Conservation (phyloP, 2,888 invertebrate species). For the Chymomyza caudatula region DNA sequence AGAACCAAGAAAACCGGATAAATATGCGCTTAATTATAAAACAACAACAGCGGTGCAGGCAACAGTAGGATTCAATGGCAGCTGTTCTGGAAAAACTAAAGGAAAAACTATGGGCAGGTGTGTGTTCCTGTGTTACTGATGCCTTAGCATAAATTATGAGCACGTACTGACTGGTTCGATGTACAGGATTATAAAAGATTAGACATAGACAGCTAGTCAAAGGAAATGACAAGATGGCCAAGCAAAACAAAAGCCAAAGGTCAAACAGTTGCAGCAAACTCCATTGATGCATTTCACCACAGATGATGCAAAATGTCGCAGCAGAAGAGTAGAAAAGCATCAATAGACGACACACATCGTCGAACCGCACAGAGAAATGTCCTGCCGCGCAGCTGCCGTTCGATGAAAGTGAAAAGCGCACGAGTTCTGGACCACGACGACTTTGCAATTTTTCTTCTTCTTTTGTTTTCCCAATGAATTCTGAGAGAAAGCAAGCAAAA, state of each 20-base stretch:
- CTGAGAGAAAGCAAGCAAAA: neutral
- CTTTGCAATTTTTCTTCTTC: neutral
- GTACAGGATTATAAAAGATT: conserved; percentile 39
- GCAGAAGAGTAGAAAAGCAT: neutral
- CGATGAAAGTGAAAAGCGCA: conserved; percentile 23
- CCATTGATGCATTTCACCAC: conserved; percentile 32
- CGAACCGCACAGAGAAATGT: conserved; percentile 2
- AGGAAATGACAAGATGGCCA: neutral
- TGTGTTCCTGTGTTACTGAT: conserved; percentile 24
- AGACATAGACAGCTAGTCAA: conserved; percentile 10
- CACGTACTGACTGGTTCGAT: conserved; percentile 42
- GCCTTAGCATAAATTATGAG: conserved; percentile 55
- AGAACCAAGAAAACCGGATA: neutral
- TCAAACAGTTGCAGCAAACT: conserved; percentile 22
- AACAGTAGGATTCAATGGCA: conserved; percentile 33
- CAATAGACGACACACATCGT: neutral
- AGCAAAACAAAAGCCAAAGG: conserved; percentile 33
- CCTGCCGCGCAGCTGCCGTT: conserved; percentile 36
- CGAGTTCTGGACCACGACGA: neutral
- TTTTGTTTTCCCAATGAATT: neutral
- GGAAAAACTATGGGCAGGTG: conserved; percentile 45
- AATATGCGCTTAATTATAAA: conserved; percentile 38
- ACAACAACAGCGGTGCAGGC: conserved; percentile 30
- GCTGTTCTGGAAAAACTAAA: conserved; percentile 40
- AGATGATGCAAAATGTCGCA: conserved; percentile 45